Percentiles rank a stretch among this genome's conserved stretches.
Conservation (phyloP, 2,113 vertebrate species). For the Zosterops borbonicus region DNA sequence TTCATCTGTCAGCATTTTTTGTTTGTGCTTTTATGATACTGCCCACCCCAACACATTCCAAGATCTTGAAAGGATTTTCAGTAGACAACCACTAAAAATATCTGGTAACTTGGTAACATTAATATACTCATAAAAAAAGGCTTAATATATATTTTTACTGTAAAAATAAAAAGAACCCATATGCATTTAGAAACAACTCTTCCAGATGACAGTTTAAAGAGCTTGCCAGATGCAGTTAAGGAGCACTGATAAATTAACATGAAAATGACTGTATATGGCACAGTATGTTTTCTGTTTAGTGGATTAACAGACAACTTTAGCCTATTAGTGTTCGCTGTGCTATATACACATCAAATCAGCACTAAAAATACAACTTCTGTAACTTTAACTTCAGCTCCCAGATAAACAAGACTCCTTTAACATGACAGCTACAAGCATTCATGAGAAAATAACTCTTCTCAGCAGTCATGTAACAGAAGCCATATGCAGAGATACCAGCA, state of each 20-base stretch:
- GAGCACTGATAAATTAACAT: not conserved
- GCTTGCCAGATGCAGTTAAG: not conserved
- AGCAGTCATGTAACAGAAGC: not conserved
- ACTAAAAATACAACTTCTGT: not conserved
- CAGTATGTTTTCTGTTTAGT: not conserved
- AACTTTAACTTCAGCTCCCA: not conserved
- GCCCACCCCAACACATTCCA: not conserved
- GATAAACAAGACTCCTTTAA: conserved; percentile 31
- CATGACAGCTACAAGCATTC: not conserved
- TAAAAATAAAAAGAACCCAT: not conserved
- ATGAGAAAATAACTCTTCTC: not conserved
- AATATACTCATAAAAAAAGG: not conserved
- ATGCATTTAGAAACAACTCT: not conserved
- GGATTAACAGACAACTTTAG: conserved; percentile 23
- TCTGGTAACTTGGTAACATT: not conserved
- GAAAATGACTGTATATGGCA: not conserved
- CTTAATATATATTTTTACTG: not conserved
- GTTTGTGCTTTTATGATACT: not conserved
- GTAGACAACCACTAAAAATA: not conserved
- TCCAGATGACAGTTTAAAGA: not conserved
- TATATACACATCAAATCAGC: not conserved
- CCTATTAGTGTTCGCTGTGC: not conserved
- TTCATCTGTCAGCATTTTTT: not conserved
- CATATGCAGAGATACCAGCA: conserved; percentile 1
- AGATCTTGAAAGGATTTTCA: not conserved